These are phyloP conservation scores for Myiotriccus ornatus DNA, from an alignment of 2,797 vertebrate species.

Conservation along the genomic window DNA sequence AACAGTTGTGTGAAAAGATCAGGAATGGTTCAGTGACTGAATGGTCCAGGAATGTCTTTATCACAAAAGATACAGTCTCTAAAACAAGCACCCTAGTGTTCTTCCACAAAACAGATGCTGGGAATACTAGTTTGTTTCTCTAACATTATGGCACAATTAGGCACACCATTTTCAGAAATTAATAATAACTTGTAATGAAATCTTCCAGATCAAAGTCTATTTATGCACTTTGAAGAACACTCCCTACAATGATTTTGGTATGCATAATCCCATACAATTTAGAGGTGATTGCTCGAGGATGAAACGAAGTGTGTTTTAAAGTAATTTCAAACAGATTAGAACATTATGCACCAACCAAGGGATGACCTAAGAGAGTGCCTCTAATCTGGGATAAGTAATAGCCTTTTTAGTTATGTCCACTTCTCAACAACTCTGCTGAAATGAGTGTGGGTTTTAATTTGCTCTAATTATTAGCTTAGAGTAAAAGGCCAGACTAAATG, in stretches of 20 bases:
- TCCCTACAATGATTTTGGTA: not conserved
- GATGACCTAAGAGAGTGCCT: not conserved
- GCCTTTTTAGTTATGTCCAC: not conserved
- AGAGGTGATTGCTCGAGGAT: not conserved
- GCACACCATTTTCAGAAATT: not conserved
- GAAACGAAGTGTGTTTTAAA: not conserved
- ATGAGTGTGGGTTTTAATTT: not conserved
- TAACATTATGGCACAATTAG: not conserved
- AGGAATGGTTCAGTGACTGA: not conserved
- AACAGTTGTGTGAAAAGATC: not conserved
- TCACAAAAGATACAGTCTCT: not conserved
- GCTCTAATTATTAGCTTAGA: not conserved
- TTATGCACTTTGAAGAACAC: slow-evolving; percentile 6
- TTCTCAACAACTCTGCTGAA: not conserved
- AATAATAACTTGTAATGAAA: slow-evolving; percentile 18
- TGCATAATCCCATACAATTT: not conserved
- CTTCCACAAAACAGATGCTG: not conserved
- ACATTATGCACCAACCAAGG: not conserved
- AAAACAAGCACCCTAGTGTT: not conserved
- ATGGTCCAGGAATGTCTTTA: not conserved
- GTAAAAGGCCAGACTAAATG: not conserved
- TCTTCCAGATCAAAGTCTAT: slow-evolving; percentile 20
- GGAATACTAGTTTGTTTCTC: not conserved
- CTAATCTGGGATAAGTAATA: slow-evolving; percentile 12
- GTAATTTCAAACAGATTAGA: slow-evolving; percentile 5